Evolutionary conservation across 1,140 invertebrate genomes (phyloP), one percentile per base, ranked within the genome.

Genomic region (Leptestheria dahalacensis): DNA sequence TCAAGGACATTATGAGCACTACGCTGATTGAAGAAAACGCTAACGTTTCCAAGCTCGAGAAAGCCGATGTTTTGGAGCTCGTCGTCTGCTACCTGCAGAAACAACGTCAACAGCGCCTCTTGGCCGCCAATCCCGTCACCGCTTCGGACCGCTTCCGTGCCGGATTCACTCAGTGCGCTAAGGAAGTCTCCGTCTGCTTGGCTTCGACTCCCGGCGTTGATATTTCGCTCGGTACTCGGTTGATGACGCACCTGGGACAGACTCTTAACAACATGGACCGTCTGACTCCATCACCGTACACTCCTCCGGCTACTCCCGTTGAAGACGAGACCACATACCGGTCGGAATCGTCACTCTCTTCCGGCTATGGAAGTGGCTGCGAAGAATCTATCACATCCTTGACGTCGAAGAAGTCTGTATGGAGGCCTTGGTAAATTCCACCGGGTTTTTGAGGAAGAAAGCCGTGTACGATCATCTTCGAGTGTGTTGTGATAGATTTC

Each of bases 1-100:
- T 97, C 47, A 96, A 95, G 72, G 86, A 89, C 70, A 74, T 96
- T 66, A 91, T 95, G 80, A 83, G 93, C 62, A 84, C 85, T 62
- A 85, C 88, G 46, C 72, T 91, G 6, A 85, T 88, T 63, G 80
- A 84, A 50, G 87, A 91, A 70, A 87, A 88, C 55, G 87, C 88
- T 50, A 88, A 87, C 71, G 86, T 91, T 47, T 84, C 88, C 49
- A 94, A 96, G 68, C 73, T 97, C 68, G 94, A 97, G 73, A 97
- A 97, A 71, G 92, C 93, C 18, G 93, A 97, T 73, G 94, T 97
- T 68, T 78, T 97, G 64, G 93, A 97, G 71, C 75, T 96, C 71
- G 94, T 93, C 1, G 91, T 97, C 15, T 81, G 86, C 66, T 90
- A 94, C 67, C 75, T 97, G 63, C 86, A 91, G 74, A 87, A 83